phyloP scores from a whole-genome alignment of 2,797 vertebrate genomes.

The Craterocephalus amniculus region DNA sequence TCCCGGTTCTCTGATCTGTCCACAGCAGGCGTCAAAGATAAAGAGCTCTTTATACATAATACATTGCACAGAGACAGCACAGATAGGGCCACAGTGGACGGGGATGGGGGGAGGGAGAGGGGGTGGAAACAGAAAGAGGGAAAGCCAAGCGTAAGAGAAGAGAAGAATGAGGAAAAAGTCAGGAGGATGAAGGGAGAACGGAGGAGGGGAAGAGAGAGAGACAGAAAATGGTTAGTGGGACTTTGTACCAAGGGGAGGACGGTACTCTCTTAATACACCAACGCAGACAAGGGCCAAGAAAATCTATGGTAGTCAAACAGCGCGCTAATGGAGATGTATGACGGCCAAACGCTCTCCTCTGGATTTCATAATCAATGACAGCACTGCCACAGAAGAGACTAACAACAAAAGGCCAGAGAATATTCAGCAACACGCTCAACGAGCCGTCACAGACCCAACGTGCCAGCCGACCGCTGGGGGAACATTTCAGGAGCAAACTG shows the following conservation, averaged over 20 bases:
- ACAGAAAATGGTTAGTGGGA: slow-evolving; percentile 83
- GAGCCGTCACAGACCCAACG: slow-evolving; percentile 51
- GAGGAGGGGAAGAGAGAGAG: slow-evolving; percentile 27
- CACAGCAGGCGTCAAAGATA: slow-evolving; percentile 91
- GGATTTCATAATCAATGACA: slow-evolving; percentile 99
- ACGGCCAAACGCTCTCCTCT: slow-evolving; percentile 96
- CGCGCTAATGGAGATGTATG: slow-evolving; percentile 99
- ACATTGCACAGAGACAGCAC: slow-evolving; percentile 86
- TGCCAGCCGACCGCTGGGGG: slow-evolving; percentile 85
- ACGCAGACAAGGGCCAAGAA: slow-evolving; percentile 95
- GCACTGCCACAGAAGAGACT: slow-evolving; percentile 94
- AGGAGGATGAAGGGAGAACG: slow-evolving; percentile 65
- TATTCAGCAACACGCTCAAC: slow-evolving; percentile 85
- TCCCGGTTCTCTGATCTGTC: slow-evolving; percentile 86
- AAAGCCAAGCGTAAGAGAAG: slow-evolving; percentile 47
- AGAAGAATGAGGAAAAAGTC: slow-evolving; percentile 52
- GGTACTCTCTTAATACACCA: slow-evolving; percentile 92
- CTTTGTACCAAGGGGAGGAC: slow-evolving; percentile 92
- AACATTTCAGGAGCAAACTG: slow-evolving; percentile 90
- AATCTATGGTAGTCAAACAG: slow-evolving; percentile 99
- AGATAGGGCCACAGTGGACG: slow-evolving; percentile 76
- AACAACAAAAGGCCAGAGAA: slow-evolving; percentile 93
- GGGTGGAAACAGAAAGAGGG: slow-evolving; percentile 39
- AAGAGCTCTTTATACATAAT: slow-evolving; percentile 97
- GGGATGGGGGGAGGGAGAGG: slow-evolving; percentile 37